Evolutionary conservation across 1,140 invertebrate species (phyloP), one percentile per base, ranked within the genome.

Genomic region (Cataglyphis hispanica): DNA sequence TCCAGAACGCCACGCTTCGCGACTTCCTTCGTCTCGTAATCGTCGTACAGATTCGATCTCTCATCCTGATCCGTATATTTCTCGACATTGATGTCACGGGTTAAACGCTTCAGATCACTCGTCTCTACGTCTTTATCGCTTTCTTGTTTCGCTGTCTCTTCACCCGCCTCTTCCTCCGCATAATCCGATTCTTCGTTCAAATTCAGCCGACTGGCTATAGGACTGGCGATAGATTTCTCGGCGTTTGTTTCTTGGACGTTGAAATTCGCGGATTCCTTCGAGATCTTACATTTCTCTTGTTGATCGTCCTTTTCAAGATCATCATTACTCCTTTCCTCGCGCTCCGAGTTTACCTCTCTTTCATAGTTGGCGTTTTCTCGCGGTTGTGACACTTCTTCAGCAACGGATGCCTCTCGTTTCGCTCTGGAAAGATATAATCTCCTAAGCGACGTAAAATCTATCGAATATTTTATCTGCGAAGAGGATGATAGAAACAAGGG

Each of bases 21-120:
- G 16, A 90, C 50, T 37, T 92, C 91, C 56, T 92, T 91, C 10
- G 76, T 13, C 19, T 88, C 87, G 34, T 84, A 85, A 5, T 88
- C 89, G 0, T 91, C 91, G 66, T 86, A 85, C 22, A 91, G 13
- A 13, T 75, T 90, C 10, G 76, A 80, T 6, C 56, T 70, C 2
- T 91, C 89, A 0, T 87, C 70, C 19, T 87, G 78, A 11, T 88
- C 87, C n/a, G 61, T 76, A 43, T 84, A 91, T 22, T 53, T 76
- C 31, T 77, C 81, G 0, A 50, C 11, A 4, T 13, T 40, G 19
- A 1, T 0, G 27, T 25, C 16, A 2, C 81, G 70, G 6, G 70
- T 8, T 63, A 63, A 50, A 8, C 70, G 81, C 8, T 63, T 22
- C n/a, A 84, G 61, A 13, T 64, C 37, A 56, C 19, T 60, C 19